Conservation (phyloP, 2,888 invertebrate genomes). For the Branchellion lobata region DNA sequence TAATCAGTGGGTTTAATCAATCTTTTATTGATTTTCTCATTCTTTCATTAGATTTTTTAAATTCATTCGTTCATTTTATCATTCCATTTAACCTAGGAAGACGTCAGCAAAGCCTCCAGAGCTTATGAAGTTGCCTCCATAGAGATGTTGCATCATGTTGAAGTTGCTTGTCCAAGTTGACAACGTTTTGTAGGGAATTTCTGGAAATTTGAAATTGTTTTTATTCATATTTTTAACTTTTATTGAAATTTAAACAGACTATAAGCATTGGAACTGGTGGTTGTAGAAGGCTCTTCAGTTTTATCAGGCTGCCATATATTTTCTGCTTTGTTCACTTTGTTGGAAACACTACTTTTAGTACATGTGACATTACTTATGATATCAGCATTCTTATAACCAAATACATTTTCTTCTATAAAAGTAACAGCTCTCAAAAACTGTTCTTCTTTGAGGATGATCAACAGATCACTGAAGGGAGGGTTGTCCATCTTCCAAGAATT, state of each 20-base stretch:
- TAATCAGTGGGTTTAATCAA: not conserved
- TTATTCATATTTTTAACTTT: too few species aligned
- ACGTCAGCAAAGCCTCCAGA: constrained; percentile 41
- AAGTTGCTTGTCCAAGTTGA: constrained; percentile 32
- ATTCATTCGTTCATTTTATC: not conserved
- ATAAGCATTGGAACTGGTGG: not conserved
- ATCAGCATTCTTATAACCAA: not conserved
- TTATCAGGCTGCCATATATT: too few species aligned
- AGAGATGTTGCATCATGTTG: not conserved
- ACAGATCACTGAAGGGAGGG: constrained; percentile 35
- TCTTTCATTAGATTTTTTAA: too few species aligned
- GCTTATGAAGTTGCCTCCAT: constrained; percentile 22
- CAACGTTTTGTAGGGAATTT: constrained; percentile 24
- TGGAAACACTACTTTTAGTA: not conserved
- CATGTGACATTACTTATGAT: not conserved
- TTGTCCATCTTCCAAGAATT: constrained; percentile 40
- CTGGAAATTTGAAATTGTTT: not conserved
- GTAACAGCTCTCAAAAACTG: constrained; percentile 29
- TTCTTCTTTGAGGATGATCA: constrained; percentile 35
- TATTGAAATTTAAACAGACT: not conserved
- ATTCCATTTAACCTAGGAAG: constrained; percentile 32
- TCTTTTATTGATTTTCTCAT: too few species aligned
- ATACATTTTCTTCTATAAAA: constrained; percentile 19
- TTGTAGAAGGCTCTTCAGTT: not conserved
- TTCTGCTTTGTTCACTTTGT: too few species aligned